Base-by-base conservation (phyloP, 2,888 invertebrate species). In the Thecophora atra region DNA sequence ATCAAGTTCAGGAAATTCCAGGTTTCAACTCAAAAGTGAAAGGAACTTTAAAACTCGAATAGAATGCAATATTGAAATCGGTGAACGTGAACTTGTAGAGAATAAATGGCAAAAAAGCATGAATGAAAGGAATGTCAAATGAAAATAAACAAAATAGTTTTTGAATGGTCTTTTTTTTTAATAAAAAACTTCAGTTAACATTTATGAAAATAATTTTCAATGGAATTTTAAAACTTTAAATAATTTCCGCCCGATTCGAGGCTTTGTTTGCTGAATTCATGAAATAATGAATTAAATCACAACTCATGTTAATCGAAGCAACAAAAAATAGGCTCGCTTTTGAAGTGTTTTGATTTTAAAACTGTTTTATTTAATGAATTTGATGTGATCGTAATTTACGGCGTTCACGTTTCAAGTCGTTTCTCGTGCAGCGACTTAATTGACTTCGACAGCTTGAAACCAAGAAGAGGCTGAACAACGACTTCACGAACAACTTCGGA, bases 391-490 rank as follows among this genome's bases (percentile, higher is more conserved):
- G 11, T 47, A 47, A 47, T 47, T 11, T 5, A 47, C 24, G 24
- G 11, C 28, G 26, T 28, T 58, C 24, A 58, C 58, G 24, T 4
- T 3, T 58, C 26, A 28, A 28, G 58, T 17, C 5, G n/a, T n/a
- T 58, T 58, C 13, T 24, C 58, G 54, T 54, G 54, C 11, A 15
- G 1, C 24, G 17, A 24, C 26, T 58, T 24, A 21, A 58, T 28
- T 58, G 28, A 11, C 58, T 15, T 15, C 26, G 28, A 28, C 28
- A 58, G 28, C 58, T 15, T 28, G 15, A 5, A 47, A n/a, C 47
- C 6, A 58, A 58, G 28, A 58, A 58, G 58, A 15, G 15, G 24
- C 15, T 58, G 58, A 24, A 58, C n/a, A n/a, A n/a, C 58, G 58
- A 58, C 28, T 58, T 58, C 58, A 58, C 26, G 28, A 28, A 8